phyloP scores from a whole-genome alignment of 2,888 invertebrate genomes.

The Drosophila nr. perissopoda region DNA sequence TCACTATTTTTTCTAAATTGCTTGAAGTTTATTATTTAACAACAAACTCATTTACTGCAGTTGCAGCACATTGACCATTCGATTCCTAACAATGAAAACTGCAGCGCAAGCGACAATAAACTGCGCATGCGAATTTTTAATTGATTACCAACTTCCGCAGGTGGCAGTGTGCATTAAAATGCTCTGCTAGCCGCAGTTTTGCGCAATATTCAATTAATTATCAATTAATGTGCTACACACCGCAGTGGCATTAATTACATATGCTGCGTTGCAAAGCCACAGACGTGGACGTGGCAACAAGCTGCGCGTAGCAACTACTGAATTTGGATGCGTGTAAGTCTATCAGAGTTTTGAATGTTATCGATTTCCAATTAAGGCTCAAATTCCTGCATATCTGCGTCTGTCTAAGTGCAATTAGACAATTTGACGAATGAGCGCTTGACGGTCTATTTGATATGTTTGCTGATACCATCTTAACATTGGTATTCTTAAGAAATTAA shows the following conservation, averaged over 20 bases:
- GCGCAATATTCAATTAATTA: conserved; percentile 78
- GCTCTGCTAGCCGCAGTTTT: conserved; percentile 65
- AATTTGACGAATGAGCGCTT: conserved; percentile 33
- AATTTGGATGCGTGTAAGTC: conserved; percentile 44
- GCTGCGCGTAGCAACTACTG: conserved; percentile 26
- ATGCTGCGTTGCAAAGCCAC: conserved; percentile 73
- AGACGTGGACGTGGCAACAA: conserved; percentile 27
- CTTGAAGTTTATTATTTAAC: not conserved
- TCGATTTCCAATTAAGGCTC: conserved; percentile 65
- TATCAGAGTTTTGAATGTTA: conserved; percentile 58
- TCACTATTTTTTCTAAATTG: not conserved
- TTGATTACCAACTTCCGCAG: conserved; percentile 37
- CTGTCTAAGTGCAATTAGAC: conserved; percentile 34
- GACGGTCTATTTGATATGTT: not conserved
- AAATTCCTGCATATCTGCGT: conserved; percentile 8
- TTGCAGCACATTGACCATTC: not conserved
- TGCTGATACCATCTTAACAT: not conserved
- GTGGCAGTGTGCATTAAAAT: conserved; percentile 38
- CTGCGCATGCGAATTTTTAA: conserved; percentile 42
- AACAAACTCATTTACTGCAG: not conserved
- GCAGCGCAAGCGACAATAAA: conserved; percentile 3
- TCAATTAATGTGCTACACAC: conserved; percentile 78
- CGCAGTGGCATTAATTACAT: conserved; percentile 76
- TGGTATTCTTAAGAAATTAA: not conserved
- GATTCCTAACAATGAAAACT: not conserved